Base-by-base conservation (phyloP, 2,797 vertebrate genomes). In the Myripristis jacobus region DNA sequence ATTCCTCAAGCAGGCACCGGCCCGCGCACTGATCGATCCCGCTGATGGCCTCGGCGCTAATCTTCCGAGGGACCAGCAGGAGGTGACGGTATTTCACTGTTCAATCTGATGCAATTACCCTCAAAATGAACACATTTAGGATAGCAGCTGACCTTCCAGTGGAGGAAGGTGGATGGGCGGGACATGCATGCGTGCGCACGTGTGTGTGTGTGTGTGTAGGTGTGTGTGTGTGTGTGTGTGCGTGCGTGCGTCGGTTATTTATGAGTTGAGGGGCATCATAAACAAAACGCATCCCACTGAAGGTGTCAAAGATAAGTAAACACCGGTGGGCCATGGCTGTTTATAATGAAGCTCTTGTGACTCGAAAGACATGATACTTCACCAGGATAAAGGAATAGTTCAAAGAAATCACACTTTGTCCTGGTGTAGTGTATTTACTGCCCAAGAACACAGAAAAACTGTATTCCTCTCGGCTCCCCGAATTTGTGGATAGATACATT, bases 101-200 rank as follows among this genome's bases (percentile, higher is more conserved):
- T 89, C 88, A 83, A 81, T 90, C 87, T 75, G 73, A 86, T 82
- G 83, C 86, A 88, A 90, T 91, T 91, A 87, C 79, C 77, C 72
- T 89, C 80, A 84, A 89, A 90, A 89, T 85, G 81, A 90, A 89
- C 87, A 88, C 70, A 75, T 86, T 87, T 82, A 72, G 76, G 80
- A 70, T 69, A 75, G 74, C 76, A 31, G 72, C 74, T 87, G 88
- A 89, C 85, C 86, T 90, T 87, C 83, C 70, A 10, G 41, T 55
- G 66, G 61, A 66, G 55, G 73, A 51, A 62, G 75, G 57, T n/a
- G 46, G 73, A 56, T 47, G 68, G 82, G 60, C 7, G 21, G 79
- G 50, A n/a, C n/a, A n/a, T n/a, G n/a, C n/a, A n/a, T n/a, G n/a
- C n/a, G n/a, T n/a, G n/a, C n/a, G n/a, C n/a, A n/a, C n/a, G n/a